A percentile compares a stretch with the other conserved stretches of the same genome.
Conservation (phyloP, 2,888 invertebrate genomes). For the Diloba caeruleocephala region DNA sequence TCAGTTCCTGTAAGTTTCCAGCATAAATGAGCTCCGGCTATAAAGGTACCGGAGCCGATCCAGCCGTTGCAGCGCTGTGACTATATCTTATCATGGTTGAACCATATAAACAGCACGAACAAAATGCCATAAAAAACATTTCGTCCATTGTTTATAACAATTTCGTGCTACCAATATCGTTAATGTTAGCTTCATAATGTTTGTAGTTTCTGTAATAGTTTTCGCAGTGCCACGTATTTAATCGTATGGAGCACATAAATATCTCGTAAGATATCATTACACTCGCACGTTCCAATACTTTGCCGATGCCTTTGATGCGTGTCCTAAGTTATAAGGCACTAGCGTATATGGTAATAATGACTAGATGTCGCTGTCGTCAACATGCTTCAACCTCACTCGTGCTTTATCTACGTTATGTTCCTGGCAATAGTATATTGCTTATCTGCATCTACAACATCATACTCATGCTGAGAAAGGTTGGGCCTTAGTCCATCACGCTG, state of each 20-base stretch:
- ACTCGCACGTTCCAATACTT: slow-evolving; percentile 74
- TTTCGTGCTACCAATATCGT: slow-evolving; percentile 37
- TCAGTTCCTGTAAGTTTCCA: too few relatives aligned
- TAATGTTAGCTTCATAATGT: slow-evolving; percentile 11
- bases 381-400: too few relatives aligned
- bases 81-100: too few relatives aligned
- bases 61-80: too few relatives aligned
- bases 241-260: slow-evolving; percentile 38
- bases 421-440: too few relatives aligned
- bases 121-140: not conserved
- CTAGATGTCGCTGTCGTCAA: too few relatives aligned
- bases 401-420: too few relatives aligned
- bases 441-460: too few relatives aligned
- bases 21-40: too few relatives aligned
- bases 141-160: slow-evolving; percentile 14
- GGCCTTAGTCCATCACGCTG: too few relatives aligned
- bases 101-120: not conserved
- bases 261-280: slow-evolving; percentile 67
- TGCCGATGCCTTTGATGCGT: slow-evolving; percentile 53
- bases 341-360: not conserved
- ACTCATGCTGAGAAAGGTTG: too few relatives aligned
- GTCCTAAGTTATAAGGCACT: slow-evolving; percentile 47
- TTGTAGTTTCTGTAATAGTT: slow-evolving; percentile 44
- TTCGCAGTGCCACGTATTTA: slow-evolving; percentile 13
- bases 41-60: too few relatives aligned